Conservation (phyloP, 2,113 vertebrate species). For the Larimichthys crocea region DNA sequence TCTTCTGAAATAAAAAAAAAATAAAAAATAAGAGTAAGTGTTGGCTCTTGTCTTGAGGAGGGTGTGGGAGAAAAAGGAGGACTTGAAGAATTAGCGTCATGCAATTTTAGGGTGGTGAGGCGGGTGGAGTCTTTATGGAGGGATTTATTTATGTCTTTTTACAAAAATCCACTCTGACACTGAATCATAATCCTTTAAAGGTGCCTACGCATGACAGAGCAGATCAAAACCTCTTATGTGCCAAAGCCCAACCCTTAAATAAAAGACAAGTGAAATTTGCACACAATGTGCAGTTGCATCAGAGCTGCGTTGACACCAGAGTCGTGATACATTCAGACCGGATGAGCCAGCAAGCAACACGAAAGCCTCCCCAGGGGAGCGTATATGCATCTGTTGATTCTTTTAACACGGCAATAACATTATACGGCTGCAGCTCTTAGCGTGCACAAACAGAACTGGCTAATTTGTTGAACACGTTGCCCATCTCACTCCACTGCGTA, state of each 20-base stretch:
- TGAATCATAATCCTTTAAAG: slow-evolving; percentile 70
- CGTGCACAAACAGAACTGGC: slow-evolving; percentile 20
- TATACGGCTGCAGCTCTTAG: background rate
- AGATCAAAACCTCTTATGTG: slow-evolving; percentile 52
- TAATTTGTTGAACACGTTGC: slow-evolving; percentile 52
- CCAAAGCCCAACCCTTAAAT: slow-evolving; percentile 15
- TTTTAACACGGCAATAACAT: slow-evolving; percentile 20
- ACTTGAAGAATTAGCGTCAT: slow-evolving; percentile 44
- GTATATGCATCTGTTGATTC: slow-evolving; percentile 42
- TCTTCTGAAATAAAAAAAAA: background rate
- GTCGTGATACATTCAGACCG: background rate
- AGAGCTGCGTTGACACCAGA: slow-evolving; percentile 28
- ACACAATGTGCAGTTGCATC: slow-evolving; percentile 14
- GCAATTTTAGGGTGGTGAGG: slow-evolving; percentile 37
- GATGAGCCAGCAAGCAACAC: slow-evolving; percentile 4
- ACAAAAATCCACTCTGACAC: slow-evolving; percentile 63
- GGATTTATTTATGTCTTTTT: slow-evolving; percentile 66
- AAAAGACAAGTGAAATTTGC: slow-evolving; percentile 4
- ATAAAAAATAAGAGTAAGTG: slow-evolving; percentile 13
- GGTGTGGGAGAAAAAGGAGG: slow-evolving; percentile 16
- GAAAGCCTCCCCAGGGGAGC: background rate
- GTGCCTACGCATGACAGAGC: slow-evolving; percentile 50
- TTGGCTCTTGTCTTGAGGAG: slow-evolving; percentile 42
- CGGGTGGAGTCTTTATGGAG: slow-evolving; percentile 33
- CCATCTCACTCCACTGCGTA: slow-evolving; percentile 15